phyloP scores from a whole-genome alignment of 2,797 vertebrate species.

The Sebastiscus albofasciatus region DNA sequence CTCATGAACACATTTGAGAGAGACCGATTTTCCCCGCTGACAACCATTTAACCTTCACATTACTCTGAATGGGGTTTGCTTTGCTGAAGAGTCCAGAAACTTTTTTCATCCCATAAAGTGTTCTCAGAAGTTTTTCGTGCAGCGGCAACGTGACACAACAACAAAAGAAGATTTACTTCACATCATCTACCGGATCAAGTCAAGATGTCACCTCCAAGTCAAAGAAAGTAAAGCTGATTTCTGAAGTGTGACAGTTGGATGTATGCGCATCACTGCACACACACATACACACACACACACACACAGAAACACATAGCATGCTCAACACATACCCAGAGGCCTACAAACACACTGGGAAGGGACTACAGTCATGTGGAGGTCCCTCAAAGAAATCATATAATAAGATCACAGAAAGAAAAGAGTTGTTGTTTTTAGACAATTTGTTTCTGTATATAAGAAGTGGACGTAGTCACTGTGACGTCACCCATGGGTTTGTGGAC shows the following conservation, averaged over 20 bases:
- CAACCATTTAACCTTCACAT: conserved; percentile 30
- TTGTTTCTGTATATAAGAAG: neutral
- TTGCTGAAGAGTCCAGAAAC: conserved; percentile 13
- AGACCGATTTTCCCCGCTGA: neutral
- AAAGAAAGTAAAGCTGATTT: conserved; percentile 42
- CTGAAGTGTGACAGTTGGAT: conserved; percentile 29
- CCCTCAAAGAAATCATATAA: neutral
- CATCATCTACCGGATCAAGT: conserved; percentile 48
- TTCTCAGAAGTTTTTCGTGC: conserved; percentile 23
- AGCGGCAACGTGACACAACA: conserved; percentile 30
- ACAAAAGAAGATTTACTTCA: conserved; percentile 50
- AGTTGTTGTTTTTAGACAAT: neutral
- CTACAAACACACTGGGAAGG: neutral
- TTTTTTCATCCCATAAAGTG: conserved; percentile 22
- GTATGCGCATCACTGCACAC: neutral
- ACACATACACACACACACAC: neutral
- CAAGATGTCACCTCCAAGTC: conserved; percentile 38
- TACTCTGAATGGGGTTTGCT: conserved; percentile 4
- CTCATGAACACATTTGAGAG: neutral
- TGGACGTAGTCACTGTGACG: too few relatives aligned
- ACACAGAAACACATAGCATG: neutral
- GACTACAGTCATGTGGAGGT: neutral
- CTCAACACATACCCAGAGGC: neutral
- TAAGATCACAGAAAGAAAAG: neutral
- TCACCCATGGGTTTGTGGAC: too few relatives aligned